A percentile compares a stretch with the other conserved stretches of the same genome.
These are phyloP conservation scores for Channallabes apus DNA, from an alignment of 2,797 vertebrate species.

Conservation along the genomic window DNA sequence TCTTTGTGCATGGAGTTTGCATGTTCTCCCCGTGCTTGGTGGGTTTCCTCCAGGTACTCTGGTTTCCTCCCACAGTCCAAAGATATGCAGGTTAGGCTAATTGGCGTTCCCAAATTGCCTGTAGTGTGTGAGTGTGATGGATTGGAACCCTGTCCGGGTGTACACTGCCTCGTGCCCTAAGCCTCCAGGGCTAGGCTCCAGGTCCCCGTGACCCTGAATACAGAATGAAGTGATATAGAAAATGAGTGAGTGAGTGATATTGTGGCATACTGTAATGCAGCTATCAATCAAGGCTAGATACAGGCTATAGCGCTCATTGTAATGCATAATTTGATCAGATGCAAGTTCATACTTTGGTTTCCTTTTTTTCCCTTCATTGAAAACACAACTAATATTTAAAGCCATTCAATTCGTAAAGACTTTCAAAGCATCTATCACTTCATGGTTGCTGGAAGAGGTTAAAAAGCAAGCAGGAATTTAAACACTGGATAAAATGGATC, in stretches of 20 bases:
- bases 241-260: background rate
- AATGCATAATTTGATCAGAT: background rate
- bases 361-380: background rate
- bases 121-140: too few species aligned
- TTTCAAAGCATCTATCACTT: slow-evolving; percentile 2
- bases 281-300: background rate
- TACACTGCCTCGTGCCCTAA: too few species aligned
- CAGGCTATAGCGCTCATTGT: background rate
- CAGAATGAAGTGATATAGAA: too few species aligned
- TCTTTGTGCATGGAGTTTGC: too few species aligned
- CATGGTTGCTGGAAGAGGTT: slow-evolving; percentile 4
- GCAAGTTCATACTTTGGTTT: background rate
- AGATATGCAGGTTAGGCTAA: too few species aligned
- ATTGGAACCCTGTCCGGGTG: too few species aligned
- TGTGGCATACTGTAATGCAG: background rate
- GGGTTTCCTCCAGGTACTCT: too few species aligned
- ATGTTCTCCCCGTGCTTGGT: too few species aligned
- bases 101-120: too few species aligned
- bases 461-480: background rate
- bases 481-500: background rate
- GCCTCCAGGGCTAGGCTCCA: too few species aligned
- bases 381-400: background rate
- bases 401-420: background rate
- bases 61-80: too few species aligned
- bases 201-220: too few species aligned